Conservation (phyloP, 1,140 invertebrate genomes). For the Drosophila nikananu region DNA sequence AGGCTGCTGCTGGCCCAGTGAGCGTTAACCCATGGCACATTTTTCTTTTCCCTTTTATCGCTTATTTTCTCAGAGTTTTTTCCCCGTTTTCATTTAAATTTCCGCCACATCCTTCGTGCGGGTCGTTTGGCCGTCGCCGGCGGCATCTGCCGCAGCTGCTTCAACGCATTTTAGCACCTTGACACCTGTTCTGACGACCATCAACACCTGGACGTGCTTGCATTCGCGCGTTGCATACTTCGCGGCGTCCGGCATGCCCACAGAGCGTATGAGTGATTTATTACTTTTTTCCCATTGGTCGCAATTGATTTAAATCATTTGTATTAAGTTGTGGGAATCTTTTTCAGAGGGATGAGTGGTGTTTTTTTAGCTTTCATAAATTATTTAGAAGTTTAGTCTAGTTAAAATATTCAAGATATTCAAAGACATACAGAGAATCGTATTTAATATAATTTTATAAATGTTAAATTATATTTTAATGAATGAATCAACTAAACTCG, state of each 20-base stretch:
- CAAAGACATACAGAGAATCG: too few species aligned
- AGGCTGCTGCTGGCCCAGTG: background rate
- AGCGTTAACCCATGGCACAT: background rate
- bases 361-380: background rate
- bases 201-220: slow-evolving; percentile 33
- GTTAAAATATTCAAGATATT: background rate
- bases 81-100: slow-evolving; percentile 20
- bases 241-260: slow-evolving; percentile 20
- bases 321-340: background rate
- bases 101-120: slow-evolving; percentile 10
- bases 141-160: slow-evolving; percentile 15
- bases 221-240: slow-evolving; percentile 63
- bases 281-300: too few species aligned
- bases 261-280: slow-evolving; percentile 15
- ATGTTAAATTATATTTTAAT: too few species aligned
- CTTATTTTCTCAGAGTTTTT: background rate
- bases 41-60: slow-evolving; percentile 1
- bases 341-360: accelerated
- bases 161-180: slow-evolving; percentile 33
- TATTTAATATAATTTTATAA: background rate
- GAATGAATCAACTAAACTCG: too few species aligned
- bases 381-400: too few species aligned
- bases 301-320: slow-evolving; percentile 28
- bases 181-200: slow-evolving; percentile 32
- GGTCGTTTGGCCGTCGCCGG: slow-evolving; percentile 17